Evolutionary conservation across 64 coral and sea anemone genomes (phyloP), one percentile per base, ranked within the genome.

Genomic region (Porites lutea): DNA sequence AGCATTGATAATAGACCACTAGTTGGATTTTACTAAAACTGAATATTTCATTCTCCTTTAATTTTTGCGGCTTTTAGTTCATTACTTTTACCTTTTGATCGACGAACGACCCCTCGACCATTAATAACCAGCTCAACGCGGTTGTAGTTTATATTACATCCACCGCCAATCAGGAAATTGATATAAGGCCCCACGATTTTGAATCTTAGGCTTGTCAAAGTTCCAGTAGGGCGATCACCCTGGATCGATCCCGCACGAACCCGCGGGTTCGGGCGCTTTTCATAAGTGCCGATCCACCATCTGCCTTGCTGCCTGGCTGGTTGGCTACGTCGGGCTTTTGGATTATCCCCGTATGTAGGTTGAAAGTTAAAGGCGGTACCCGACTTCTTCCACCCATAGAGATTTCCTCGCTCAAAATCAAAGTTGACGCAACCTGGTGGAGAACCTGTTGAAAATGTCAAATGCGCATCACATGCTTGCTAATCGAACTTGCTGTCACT

Each of bases 111-210:
- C 21, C 63, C 80, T 57, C 65, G 62, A 13, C 80, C 88, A 52
- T 87, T 61, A 6, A 95, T 71, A 7, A 95, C 51, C 63, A 95
- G 82, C 66, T 95, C 93, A 3, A 72, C 93, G 13, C 88, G 75
- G 2, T 44, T 58, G n/a, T 78, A 59, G 16, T 18, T 8, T 16
- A 90, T 87, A 16, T 87, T 55, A 59, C 93, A 90, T 3, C 93
- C 93, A 2, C 93, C 93, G n/a, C 93, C 93, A 14, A 95, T 65
- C 52, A 90, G 73, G 22, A 95, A 95, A 58, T 79, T 16, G 19
- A 95, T 86, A 15, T 85, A 16, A 54, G 64, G 45, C 8, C 93
- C 93, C 65, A 79, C 46, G 21, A 95, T 95, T 72, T 72, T 65
- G 52, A 95, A 95, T 18, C 82, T 59, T 49, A 8, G 16, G 46